Evolutionary conservation across 2,888 invertebrate species (phyloP).

Genomic region (Philonicus albiceps): DNA sequence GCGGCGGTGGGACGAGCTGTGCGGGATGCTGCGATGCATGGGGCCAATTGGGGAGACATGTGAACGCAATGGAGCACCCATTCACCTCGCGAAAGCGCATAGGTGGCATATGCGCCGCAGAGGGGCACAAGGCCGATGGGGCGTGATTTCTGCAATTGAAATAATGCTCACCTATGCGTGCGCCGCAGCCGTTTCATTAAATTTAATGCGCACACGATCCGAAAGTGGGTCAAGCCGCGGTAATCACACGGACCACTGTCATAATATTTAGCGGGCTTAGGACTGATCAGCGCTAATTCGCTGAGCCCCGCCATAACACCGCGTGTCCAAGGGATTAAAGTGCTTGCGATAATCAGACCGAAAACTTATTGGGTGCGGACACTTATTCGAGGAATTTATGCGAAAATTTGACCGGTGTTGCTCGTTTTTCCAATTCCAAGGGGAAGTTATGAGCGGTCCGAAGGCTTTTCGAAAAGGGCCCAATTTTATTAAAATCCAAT

Average conservation of each 20-base stretch:
- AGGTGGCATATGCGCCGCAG: not conserved
- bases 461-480: not conserved
- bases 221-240: slow-evolving; percentile 35
- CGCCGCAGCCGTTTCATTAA: slow-evolving; percentile 2
- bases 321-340: not conserved
- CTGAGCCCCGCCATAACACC: not conserved
- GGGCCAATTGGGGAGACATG: not conserved
- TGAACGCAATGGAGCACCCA: not conserved
- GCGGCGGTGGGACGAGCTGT: too few relatives aligned
- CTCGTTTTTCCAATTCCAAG: not conserved
- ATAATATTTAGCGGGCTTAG: slow-evolving; percentile 21
- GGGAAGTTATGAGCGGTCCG: not conserved
- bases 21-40: not conserved
- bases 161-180: slow-evolving; percentile 32
- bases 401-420: not conserved
- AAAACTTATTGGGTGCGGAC: not conserved
- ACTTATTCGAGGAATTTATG: not conserved
- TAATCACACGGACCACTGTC: slow-evolving; percentile 24
- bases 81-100: not conserved
- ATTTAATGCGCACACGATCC: slow-evolving; percentile 22
- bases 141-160: slow-evolving; percentile 39
- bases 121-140: slow-evolving; percentile 41
- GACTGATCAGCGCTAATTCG: not conserved
- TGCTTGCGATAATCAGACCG: not conserved
- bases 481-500: not conserved